Evolutionary conservation across 2,888 invertebrate species (phyloP), one percentile per base, ranked within the genome.

Genomic region (Timema cristinae): DNA sequence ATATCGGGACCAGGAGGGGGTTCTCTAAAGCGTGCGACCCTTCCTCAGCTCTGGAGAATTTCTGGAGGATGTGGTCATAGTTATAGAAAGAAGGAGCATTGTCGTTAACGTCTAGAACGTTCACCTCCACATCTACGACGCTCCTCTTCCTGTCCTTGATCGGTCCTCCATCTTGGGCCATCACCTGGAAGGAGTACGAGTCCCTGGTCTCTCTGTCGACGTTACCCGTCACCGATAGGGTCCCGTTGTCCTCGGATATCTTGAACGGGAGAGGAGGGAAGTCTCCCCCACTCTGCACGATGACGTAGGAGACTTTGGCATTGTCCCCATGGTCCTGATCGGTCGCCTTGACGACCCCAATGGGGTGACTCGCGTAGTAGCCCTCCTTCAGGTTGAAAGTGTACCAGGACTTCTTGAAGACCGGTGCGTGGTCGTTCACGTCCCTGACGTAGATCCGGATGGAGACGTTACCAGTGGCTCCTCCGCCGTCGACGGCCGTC

Each of bases 301-400:
- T 77, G 8, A 84, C 85, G 79, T 94, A 95, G 0, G 89, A 88
- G 2, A 95, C 83, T 77, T 92, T 90, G 0, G 92, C 90, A 80
- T 95, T 95, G 76, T 87, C 86, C 0, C 93, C 94, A 78, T 88
- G 91, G 81, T 95, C 95, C 63, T 88, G 87, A 80, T 95, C 95
- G 2, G 87, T 86, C 0, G 95, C 94, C 75, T 90, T 87, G 9
- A 95, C 88, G 78, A 87, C 89, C 0, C 94, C 95, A 59, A 95
- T 82, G 6, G 90, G 86, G 75, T 87, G 87, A 76, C 88, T 85
- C 0, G 88, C 86, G 79, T 93, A 94, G 48, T 86, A 85, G 0
- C 94, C 93, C 83, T 95, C 95, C 69, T 90, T 87, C 0, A 93
- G 87, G 78, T 93, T 91, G 76, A 94, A 95, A 69, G 87, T 90